Evolutionary conservation across 2,797 vertebrate species (phyloP).

Genomic region (Platyrinchus mystaceus): DNA sequence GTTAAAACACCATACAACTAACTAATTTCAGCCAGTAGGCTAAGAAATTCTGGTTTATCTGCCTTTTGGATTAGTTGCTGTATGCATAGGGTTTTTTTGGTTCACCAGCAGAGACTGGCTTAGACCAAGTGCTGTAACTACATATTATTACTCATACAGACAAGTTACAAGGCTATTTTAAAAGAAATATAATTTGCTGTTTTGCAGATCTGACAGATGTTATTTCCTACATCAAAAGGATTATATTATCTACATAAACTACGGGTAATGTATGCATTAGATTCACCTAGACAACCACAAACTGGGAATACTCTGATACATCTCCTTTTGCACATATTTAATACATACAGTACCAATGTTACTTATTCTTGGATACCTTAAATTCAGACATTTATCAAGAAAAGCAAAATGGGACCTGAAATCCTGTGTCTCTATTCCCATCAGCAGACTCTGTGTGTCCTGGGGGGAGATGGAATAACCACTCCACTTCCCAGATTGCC

Average conservation of each 20-base stretch:
- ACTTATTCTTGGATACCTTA: background rate
- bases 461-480: background rate
- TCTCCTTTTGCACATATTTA: background rate
- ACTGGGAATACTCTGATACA: background rate
- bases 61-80: background rate
- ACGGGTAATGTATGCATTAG: background rate
- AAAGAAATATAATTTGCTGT: background rate
- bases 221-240: background rate
- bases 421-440: background rate
- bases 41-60: background rate
- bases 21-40: background rate
- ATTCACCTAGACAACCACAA: background rate
- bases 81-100: background rate
- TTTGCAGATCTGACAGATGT: background rate
- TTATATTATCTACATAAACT: background rate
- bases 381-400: background rate
- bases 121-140: background rate
- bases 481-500: background rate
- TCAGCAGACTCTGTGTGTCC: background rate
- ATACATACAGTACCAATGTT: background rate
- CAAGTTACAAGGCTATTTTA: background rate
- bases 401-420: background rate
- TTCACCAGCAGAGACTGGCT: background rate
- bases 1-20: background rate
- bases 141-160: background rate